Evolutionary conservation across 1,140 invertebrate species (phyloP).

Genomic region (Holotrichia oblita): DNA sequence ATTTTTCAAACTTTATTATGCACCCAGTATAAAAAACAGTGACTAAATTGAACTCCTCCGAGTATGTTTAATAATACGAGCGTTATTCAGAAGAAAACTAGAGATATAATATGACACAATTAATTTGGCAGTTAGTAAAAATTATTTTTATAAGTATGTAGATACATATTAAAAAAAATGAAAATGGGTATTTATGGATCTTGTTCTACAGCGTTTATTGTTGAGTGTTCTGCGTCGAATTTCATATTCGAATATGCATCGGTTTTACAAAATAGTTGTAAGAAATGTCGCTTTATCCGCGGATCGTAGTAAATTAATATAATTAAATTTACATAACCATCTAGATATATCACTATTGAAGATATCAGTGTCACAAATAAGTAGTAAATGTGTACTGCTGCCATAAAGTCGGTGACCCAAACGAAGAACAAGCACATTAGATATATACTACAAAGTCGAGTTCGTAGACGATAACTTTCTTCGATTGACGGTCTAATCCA

Average conservation of each 20-base stretch:
- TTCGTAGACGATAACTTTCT: constrained; percentile 13
- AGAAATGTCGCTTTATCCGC: background rate
- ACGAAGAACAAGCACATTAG: background rate
- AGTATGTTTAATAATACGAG: too few relatives aligned
- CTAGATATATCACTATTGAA: background rate
- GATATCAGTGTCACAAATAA: background rate
- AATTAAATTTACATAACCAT: constrained; percentile 5
- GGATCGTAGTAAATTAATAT: constrained; percentile 9
- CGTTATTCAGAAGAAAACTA: too few relatives aligned
- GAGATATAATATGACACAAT: too few relatives aligned
- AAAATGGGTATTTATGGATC: too few relatives aligned
- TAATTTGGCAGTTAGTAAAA: too few relatives aligned
- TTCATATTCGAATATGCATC: constrained; percentile 1
- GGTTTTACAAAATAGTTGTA: background rate
- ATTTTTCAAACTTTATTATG: too few relatives aligned
- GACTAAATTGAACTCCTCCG: too few relatives aligned
- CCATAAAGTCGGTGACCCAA: background rate
- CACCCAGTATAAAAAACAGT: too few relatives aligned
- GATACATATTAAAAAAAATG: too few relatives aligned
- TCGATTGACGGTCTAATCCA: background rate
- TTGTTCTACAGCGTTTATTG: background rate
- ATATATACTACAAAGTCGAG: background rate
- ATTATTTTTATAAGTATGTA: too few relatives aligned
- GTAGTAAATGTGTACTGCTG: background rate
- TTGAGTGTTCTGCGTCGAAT: background rate